Conservation (phyloP, 1,140 invertebrate genomes). For the Drosophila gunungcola region DNA sequence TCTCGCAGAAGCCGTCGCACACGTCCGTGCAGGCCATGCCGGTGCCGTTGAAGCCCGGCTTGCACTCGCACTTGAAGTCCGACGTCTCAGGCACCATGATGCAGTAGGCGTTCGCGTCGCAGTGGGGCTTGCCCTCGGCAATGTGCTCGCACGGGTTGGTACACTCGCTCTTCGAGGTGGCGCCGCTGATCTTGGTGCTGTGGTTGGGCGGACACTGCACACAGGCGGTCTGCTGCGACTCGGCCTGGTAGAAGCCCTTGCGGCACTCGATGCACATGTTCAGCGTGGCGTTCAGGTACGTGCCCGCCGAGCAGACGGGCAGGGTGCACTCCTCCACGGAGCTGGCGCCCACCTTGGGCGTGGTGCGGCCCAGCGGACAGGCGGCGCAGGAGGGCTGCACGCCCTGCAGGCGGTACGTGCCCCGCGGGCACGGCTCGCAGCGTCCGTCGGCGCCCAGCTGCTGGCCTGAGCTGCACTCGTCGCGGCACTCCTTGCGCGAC, state of each 20-base stretch:
- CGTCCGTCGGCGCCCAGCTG: constrained; percentile 95
- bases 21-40: constrained; percentile 93
- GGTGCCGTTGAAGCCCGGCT: constrained; percentile 96
- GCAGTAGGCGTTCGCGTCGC: constrained; percentile 95
- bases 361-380: constrained; percentile 96
- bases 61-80: constrained; percentile 96
- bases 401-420: constrained; percentile 95
- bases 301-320: constrained; percentile 92
- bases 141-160: constrained; percentile 95
- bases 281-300: constrained; percentile 92
- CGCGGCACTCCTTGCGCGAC: constrained; percentile 93
- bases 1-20: constrained; percentile 94
- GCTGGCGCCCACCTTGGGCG: constrained; percentile 92
- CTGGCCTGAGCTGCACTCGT: constrained; percentile 95
- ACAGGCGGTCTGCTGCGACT: constrained; percentile 95
- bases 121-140: constrained; percentile 90
- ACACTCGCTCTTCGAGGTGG: constrained; percentile 92
- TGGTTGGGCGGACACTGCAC: constrained; percentile 96
- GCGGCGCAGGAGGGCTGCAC: constrained; percentile 94
- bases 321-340: constrained; percentile 96
- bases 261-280: constrained; percentile 95
- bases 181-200: constrained; percentile 92
- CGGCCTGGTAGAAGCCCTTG: constrained; percentile 96
- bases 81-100: constrained; percentile 93
- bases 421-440: constrained; percentile 96